Base-by-base conservation (phyloP, 2,797 vertebrate species). In the Enteromius argenteus region DNA sequence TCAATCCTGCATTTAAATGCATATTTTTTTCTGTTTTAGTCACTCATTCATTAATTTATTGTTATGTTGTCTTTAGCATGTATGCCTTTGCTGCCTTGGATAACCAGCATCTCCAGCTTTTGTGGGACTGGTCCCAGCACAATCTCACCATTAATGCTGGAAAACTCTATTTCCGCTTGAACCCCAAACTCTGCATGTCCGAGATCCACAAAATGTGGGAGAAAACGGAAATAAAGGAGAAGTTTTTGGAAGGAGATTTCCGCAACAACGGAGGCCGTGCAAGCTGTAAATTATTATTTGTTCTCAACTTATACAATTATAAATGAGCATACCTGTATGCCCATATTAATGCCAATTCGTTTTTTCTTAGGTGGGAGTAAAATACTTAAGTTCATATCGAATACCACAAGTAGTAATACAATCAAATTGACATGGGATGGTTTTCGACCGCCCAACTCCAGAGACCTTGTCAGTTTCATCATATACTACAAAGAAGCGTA, bases 401-500 rank as follows among this genome's bases (percentile, higher is more conserved):
- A 97, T 90, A 96, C 90, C 64, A 99, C 97, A 0, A 94, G 92
- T 74, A 98, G 96, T 89, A 99, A 96, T 37, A 94, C 94, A 84
- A 99, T 99, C 91, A 96, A 95, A 21, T 90, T 99, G 84, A 98
- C 95, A 0, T 99, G 98, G 98, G 95, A 98, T 62, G 94, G 96
- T 1, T 99, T 99, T 92, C 96, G 96, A 4, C 97, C 97, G 0
- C 95, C 95, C 0, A 97, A 99, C 91, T 99, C 98, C 92, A 93
- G 96, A 91, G 97, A 98, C 92, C 97, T 99, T 88, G 98, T 99
- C 93, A 98, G 97, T 93, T 99, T 99, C 87, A 97, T 98, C 0
- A 97, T 99, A 60, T 99, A 98, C 95, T 99, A 98, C 94, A 99
- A 99, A 90, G 98, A 99, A 87, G 96, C 98, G 98, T 99, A 92